phyloP scores from a whole-genome alignment of 2,888 invertebrate genomes.

The Yponomeuta evonymella region DNA sequence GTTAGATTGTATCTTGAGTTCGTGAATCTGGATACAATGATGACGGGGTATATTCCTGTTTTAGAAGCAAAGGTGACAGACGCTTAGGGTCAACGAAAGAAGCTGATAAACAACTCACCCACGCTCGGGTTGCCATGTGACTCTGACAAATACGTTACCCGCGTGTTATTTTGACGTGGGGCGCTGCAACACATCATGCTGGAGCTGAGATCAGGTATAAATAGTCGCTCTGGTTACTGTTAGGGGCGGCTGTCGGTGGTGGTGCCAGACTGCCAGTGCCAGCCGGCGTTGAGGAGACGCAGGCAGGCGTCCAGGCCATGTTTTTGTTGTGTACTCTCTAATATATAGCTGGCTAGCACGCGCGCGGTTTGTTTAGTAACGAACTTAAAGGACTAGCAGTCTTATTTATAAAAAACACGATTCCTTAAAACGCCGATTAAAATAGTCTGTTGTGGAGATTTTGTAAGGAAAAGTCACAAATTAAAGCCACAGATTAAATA shows the following conservation, averaged over 20 bases:
- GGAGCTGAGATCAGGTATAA: constrained; percentile 31
- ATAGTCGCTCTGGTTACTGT: constrained; percentile 52
- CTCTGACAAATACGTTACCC: constrained; percentile 22
- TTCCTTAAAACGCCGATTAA: too few relatives aligned
- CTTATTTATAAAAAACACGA: too few relatives aligned
- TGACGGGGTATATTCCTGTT: not conserved
- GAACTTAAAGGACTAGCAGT: too few relatives aligned
- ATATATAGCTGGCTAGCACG: constrained; percentile 13
- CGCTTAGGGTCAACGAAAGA: not conserved
- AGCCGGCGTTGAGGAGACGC: constrained; percentile 38
- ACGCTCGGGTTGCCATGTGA: not conserved
- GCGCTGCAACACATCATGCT: constrained; percentile 35
- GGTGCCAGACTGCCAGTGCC: constrained; percentile 24
- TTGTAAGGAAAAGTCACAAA: too few relatives aligned
- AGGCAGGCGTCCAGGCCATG: constrained; percentile 28
- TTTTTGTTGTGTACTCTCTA: constrained; percentile 22
- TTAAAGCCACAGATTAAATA: too few relatives aligned
- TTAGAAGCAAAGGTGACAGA: not conserved
- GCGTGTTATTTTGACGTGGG: constrained; percentile 35
- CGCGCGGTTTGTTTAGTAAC: too few relatives aligned
- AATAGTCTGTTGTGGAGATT: too few relatives aligned
- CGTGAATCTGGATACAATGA: too few relatives aligned
- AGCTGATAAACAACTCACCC: not conserved
- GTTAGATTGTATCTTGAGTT: too few relatives aligned
- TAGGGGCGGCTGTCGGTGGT: constrained; percentile 30